Conservation (phyloP, 1,140 invertebrate species). For the Drosophila takahashii region DNA sequence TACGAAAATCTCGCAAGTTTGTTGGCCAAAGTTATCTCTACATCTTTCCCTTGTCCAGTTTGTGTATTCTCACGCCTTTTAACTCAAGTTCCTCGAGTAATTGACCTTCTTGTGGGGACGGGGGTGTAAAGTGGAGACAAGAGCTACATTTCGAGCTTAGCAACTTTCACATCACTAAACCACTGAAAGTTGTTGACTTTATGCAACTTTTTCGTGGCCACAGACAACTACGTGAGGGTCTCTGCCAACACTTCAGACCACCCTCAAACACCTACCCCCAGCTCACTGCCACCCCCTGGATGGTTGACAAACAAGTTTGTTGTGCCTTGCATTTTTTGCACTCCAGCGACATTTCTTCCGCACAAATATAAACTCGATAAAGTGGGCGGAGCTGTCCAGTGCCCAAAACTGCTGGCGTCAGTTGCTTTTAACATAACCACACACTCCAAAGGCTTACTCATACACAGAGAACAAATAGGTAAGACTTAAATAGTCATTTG, state of each 20-base stretch:
- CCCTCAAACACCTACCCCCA: constrained; percentile 1
- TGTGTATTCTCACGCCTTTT: constrained; percentile 57
- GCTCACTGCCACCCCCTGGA: constrained; percentile 2
- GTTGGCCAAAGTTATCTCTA: constrained; percentile 19
- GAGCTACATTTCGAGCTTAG: constrained; percentile 55
- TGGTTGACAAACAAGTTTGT: constrained; percentile 79
- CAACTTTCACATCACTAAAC: constrained; percentile 81
- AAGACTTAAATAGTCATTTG: no score
- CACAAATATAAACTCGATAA: constrained; percentile 74
- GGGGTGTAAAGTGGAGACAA: background rate
- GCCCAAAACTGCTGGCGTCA: constrained; percentile 74
- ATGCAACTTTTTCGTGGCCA: constrained; percentile 81
- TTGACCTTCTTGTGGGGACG: constrained; percentile 54
- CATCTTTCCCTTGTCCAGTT: constrained; percentile 24
- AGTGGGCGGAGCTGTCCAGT: constrained; percentile 49
- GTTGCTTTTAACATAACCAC: constrained; percentile 71
- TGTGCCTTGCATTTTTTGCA: constrained; percentile 77
- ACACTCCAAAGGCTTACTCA: constrained; percentile 40
- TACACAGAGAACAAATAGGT: background rate
- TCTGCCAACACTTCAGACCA: constrained; percentile 34
- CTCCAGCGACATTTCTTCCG: constrained; percentile 72
- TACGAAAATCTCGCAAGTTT: constrained; percentile 11
- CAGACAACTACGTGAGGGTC: constrained; percentile 75
- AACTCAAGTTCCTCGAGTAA: constrained; percentile 63
- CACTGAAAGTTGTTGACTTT: constrained; percentile 83